Conservation (phyloP, 2,888 invertebrate genomes). For the Parochlus steinenii region DNA sequence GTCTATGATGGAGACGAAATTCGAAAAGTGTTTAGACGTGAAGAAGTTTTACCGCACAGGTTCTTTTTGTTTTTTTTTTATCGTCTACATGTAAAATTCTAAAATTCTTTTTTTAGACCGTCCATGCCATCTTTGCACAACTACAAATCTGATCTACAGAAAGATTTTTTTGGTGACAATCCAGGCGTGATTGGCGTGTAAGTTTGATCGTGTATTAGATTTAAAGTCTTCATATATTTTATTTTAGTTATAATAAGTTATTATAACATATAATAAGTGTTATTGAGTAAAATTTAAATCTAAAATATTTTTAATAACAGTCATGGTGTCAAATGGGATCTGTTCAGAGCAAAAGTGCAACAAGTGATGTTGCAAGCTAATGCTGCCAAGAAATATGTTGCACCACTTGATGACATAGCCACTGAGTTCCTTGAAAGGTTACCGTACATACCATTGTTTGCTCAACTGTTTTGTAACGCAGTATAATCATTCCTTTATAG, state of each 20-base stretch:
- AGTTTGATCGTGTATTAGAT: too few relatives aligned
- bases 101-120: constrained; percentile 27
- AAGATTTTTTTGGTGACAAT: constrained; percentile 52
- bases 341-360: constrained; percentile 67
- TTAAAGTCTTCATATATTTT: constrained; percentile 9
- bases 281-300: not conserved
- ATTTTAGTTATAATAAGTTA: not conserved
- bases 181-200: constrained; percentile 62
- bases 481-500: constrained; percentile 29
- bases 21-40: constrained; percentile 49
- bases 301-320: constrained; percentile 30
- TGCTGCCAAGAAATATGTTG: constrained; percentile 58
- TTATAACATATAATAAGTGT: too few relatives aligned
- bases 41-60: constrained; percentile 52
- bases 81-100: not conserved
- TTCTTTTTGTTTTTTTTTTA: constrained; percentile 17
- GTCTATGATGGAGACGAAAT: constrained; percentile 57
- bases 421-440: constrained; percentile 56
- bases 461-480: not conserved
- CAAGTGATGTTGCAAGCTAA: constrained; percentile 66
- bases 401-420: constrained; percentile 55
- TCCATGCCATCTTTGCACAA: constrained; percentile 56
- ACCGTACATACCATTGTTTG: not conserved
- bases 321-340: constrained; percentile 76
- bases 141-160: constrained; percentile 49